Conservation (phyloP, 2,888 invertebrate species). For the Nemotelus pantherinus region DNA sequence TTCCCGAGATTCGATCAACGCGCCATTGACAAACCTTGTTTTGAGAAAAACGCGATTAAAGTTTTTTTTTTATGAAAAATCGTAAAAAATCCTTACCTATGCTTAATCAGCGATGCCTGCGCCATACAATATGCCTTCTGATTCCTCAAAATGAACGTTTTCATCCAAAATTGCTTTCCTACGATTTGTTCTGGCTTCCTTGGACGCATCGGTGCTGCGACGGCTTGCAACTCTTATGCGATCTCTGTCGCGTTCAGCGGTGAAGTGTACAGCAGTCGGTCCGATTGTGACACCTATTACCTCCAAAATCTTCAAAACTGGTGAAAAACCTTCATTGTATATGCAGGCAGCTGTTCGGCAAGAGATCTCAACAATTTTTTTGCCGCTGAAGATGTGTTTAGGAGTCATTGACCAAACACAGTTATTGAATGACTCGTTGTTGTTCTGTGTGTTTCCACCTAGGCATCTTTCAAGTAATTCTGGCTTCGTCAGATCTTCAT, state of each 20-base stretch:
- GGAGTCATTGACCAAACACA: slow-evolving; percentile 46
- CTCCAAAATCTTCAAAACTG: slow-evolving; percentile 52
- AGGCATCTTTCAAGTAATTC: slow-evolving; percentile 11
- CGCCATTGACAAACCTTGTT: no score
- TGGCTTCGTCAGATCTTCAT: slow-evolving; percentile 40
- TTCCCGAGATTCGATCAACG: no score
- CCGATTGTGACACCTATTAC: slow-evolving; percentile 41
- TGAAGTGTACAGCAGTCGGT: slow-evolving; percentile 44
- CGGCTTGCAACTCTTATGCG: slow-evolving; percentile 48
- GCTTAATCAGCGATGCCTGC: slow-evolving; percentile 10
- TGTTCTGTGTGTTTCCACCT: slow-evolving; percentile 46
- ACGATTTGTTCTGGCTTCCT: slow-evolving; percentile 50
- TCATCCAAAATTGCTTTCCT: slow-evolving; percentile 42
- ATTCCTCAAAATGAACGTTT: slow-evolving; percentile 12
- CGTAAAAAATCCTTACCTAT: no score
- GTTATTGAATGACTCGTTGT: no score
- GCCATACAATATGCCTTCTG: slow-evolving; percentile 30
- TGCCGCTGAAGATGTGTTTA: slow-evolving; percentile 51
- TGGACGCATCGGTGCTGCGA: slow-evolving; percentile 49
- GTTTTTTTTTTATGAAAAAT: no score
- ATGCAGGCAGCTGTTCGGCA: slow-evolving; percentile 50
- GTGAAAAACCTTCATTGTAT: slow-evolving; percentile 52
- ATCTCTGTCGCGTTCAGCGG: slow-evolving; percentile 42
- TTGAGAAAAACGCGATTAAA: no score
- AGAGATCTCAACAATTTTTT: slow-evolving; percentile 51